Evolutionary conservation across 1,140 invertebrate genomes (phyloP), one percentile per base, ranked within the genome.

Genomic region (Drosophila funebris): DNA sequence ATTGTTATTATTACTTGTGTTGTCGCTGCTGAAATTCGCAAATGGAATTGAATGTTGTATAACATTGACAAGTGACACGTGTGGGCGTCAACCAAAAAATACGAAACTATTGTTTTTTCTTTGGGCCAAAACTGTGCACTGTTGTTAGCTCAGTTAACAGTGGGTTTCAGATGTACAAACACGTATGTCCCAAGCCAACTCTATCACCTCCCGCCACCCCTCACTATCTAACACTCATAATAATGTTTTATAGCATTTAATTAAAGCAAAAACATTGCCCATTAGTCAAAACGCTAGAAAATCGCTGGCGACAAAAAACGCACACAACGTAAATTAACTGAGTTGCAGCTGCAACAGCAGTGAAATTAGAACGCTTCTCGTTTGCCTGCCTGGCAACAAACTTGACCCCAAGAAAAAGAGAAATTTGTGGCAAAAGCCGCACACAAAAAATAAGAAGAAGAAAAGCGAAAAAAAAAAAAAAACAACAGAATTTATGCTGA

Each of bases 331-430:
- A 61, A 73, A 76, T 79, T 54, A 60, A 52, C 64, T 64, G 61
- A 62, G 57, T 18, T 44, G 76, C 75, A 54, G 16, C 9, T 39
- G 33, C 22, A 18, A 18, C 31, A 62, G 50, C 46, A 81, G 82
- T 82, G 83, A 88, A 87, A 87, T 82, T 67, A 88, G 83, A 87
- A 87, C 83, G 82, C 66, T 85, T 85, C 76, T 67, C 44, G 44
- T n/a, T 48, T 41, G 31, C 31, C 31, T 33, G 60, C 37, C 46
- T 72, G 56, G 67, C 62, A 73, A 62, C 82, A 88, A 87, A 87
- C 83, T 87, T 87, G 83, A 87, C 83, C 83, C 78, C 83, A 83
- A 87, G 83, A 88, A 87, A 87, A 87, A 87, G 83, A 87, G 82
- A 87, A 87, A 87, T 87, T 87, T 76, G 71, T 79, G 75, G 72